Base-by-base conservation (phyloP, 2,888 invertebrate genomes). In the Diachrysia chrysitis region DNA sequence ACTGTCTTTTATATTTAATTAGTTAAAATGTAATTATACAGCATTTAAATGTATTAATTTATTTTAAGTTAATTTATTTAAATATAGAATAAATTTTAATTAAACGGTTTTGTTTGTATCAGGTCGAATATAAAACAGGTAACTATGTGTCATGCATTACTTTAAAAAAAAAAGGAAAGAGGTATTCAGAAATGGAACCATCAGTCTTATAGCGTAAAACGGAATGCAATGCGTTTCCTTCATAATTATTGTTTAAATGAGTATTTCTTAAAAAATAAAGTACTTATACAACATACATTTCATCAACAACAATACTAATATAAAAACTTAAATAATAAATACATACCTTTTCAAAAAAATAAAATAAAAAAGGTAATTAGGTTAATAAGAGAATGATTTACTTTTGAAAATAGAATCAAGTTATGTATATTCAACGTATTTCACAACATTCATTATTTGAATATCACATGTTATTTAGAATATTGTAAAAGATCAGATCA, bases 121-220 rank as follows among this genome's bases (percentile, higher is more conserved):
- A 5, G 42, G 42, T 42, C n/a, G 42, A 16, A 42, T 42, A n/a
- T n/a, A 42, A 37, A 42, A n/a, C n/a, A n/a, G 42, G 42, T 42
- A 42, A 42, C 42, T 42, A n/a, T 42, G 42, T 42, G 42, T n/a
- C 16, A 16, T n/a, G n/a, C 42, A n/a, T n/a, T n/a, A n/a, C 42
- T 42, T 42, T n/a, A 42, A n/a, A 42, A 6, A n/a, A 42, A 42
- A 42, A 61, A n/a, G 19, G 57, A 17, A 4, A 16, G 21, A 9
- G 10, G 10, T 48, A 58, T 35, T 29, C 57, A 60, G 53, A 66
- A 32, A 42, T 58, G 53, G 35, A 60, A 46, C 62, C 62, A 42
- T 71, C 69, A 75, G 72, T 75, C 75, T 69, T 72, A 25, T 6
- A 56, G 17, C 54, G n/a, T 53, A 71, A 53, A 71, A 53, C 32